Evolutionary conservation across 2,888 invertebrate genomes (phyloP).

Genomic region (Brachyptera risi): DNA sequence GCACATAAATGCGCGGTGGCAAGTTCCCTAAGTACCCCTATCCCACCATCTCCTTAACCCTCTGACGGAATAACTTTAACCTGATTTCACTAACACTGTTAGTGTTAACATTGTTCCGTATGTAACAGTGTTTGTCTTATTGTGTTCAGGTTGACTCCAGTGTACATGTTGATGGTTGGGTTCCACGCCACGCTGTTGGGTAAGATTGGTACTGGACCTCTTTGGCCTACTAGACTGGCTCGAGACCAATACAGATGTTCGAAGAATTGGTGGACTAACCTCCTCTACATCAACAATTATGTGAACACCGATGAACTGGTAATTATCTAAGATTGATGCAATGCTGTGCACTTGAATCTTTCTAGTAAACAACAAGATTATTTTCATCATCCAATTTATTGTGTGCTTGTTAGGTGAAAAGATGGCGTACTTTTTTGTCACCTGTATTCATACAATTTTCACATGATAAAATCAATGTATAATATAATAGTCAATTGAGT

Average conservation of each 20-base stretch:
- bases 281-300: slow-evolving; percentile 33
- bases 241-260: slow-evolving; percentile 31
- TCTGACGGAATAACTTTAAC: no score
- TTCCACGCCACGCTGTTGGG: slow-evolving; percentile 31
- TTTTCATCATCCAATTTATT: no score
- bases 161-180: slow-evolving; percentile 30
- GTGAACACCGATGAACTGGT: slow-evolving; percentile 31
- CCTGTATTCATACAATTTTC: no score
- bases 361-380: no score
- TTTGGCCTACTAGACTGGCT: slow-evolving; percentile 30
- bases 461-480: no score
- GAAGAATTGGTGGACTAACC: slow-evolving; percentile 33
- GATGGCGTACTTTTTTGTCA: no score
- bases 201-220: slow-evolving; percentile 29
- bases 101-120: not conserved
- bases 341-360: not conserved
- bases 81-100: no score
- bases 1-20: no score
- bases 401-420: no score
- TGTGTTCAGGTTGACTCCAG: slow-evolving; percentile 29
- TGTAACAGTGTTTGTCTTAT: not conserved
- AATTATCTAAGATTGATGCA: not conserved
- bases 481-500: no score
- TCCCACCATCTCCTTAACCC: no score
- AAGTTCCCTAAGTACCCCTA: no score